Base-by-base conservation (phyloP, 2,888 invertebrate species). In the Eupithecia exiguata region DNA sequence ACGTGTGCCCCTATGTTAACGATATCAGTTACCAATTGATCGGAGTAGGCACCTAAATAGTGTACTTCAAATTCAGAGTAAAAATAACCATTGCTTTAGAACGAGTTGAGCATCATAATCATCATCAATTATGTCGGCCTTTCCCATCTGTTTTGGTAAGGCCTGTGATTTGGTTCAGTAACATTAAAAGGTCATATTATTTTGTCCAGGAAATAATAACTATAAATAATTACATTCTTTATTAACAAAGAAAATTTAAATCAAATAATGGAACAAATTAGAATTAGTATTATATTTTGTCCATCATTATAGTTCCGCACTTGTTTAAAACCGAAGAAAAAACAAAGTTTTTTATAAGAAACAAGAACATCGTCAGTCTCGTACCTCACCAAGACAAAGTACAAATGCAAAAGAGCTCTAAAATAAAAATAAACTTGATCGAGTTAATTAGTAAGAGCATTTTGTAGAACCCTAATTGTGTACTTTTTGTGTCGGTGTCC, bases 361-460 rank as follows among this genome's bases (percentile, higher is more conserved):
- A 58, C 25, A 25, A 25, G 58, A 58, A 58, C 4, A 58, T 70
- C 25, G 71, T 74, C 38, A 46, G 65, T 70, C 70, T 76, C 65
- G 58, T 36, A 53, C 16, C 53, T 69, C 71, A 18, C 68, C 38
- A 73, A 75, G 72, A 75, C 75, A 78, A 82, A 84, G 77, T 82
- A 82, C 79, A 86, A 88, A 83, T 88, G 86, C 82, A 88, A 88
- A 87, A 81, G 84, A 86, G 83, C 78, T 83, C 77, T 83, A 80
- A 84, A 88, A 88, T 89, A 90, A 92, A 89, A n/a, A n/a, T 87
- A 85, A 87, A 88, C 88, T 87, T 84, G 89, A 91, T 91, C 88
- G 87, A 92, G 89, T 91, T 92, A 92, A 93, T 93, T 92, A 92
- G 89, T 87, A 82, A 87, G 89, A 84, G 88, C 90, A 88, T 91